Base-by-base conservation (phyloP, 1,140 invertebrate species). In the Nomia melanderi region DNA sequence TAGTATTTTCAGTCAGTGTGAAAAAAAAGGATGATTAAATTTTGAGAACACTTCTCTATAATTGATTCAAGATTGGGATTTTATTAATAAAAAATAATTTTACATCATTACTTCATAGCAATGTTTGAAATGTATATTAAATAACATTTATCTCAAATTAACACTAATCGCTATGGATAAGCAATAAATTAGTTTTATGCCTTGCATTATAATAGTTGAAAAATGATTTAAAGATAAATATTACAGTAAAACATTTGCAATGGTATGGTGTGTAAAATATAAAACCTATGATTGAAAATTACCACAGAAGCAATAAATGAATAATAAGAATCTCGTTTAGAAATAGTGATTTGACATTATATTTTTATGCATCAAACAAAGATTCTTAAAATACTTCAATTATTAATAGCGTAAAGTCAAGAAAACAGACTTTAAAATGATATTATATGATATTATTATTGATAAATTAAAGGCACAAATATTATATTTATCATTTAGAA, bases 21-120 rank as follows among this genome's bases (percentile, higher is more conserved):
- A 79, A 17, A 39, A 27, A 74, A 66, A 41, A 54, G 20, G 27
- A 66, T 11, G 59, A 74, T 54, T 63, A 75, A 75, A 79, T 56
- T 67, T 63, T 69, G 27, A 69, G 33, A 41, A 25, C 39, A 54
- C 41, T 3, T 72, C 23, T 50, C 1, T 63, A 9, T 29, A 57
- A 65, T 8, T 36, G 9, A n/a, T 56, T 64, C 41, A 57, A 50
- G 9, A 78, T 62, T 62, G 25, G 14, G 31, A 59, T 31, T 56
- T 56, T 71, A 31, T 17, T 47, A 33, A 53, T 33, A 59, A 75
- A 47, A 29, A 67, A 76, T 64, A 56, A 69, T 31, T 23, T 8
- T 60, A 44, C n/a, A 36, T 36, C 4, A 39, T 69, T 69, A 25
- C 20, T 33, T 31, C 33, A 25, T 17, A 63, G 60, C 54, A 56